Percentiles rank a stretch among this genome's conserved stretches.
These are phyloP conservation scores for Sinonovacula constricta DNA, from an alignment of 1,140 invertebrate genomes.

Conservation along the genomic window DNA sequence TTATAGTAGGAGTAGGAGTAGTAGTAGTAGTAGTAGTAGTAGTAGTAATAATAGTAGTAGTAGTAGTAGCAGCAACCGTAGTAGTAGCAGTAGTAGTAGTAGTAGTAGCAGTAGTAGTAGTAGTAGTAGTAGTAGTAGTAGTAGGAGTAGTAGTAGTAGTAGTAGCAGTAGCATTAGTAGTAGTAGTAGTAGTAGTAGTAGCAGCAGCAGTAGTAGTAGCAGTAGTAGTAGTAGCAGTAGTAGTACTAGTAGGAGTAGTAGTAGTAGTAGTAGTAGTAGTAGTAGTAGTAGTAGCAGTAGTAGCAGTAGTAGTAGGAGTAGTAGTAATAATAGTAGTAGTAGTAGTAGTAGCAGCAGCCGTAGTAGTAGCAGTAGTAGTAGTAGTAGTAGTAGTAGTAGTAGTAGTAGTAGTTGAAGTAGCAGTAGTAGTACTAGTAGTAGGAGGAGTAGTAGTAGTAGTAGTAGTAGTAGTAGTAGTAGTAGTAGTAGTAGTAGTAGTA, in stretches of 20 bases:
- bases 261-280: constrained; percentile 16
- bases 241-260: no score
- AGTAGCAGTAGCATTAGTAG: no score
- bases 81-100: background rate
- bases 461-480: background rate
- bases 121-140: constrained; percentile 19
- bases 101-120: background rate
- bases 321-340: no score
- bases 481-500: constrained; percentile 6
- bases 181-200: constrained; percentile 17
- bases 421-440: no score
- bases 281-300: constrained; percentile 22
- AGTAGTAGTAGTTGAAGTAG: no score
- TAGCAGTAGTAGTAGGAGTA: constrained; percentile 23
- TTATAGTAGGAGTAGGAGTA: no score
- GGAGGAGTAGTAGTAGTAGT: background rate
- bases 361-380: no score
- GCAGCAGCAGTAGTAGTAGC: constrained; percentile 5
- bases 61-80: background rate
- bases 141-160: no score
- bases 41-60: constrained; percentile 14
- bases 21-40: constrained; percentile 31
- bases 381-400: constrained; percentile 4
- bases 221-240: background rate
- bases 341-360: no score